Conservation (phyloP, 1,140 invertebrate genomes). For the Dinoponera quadriceps region DNA sequence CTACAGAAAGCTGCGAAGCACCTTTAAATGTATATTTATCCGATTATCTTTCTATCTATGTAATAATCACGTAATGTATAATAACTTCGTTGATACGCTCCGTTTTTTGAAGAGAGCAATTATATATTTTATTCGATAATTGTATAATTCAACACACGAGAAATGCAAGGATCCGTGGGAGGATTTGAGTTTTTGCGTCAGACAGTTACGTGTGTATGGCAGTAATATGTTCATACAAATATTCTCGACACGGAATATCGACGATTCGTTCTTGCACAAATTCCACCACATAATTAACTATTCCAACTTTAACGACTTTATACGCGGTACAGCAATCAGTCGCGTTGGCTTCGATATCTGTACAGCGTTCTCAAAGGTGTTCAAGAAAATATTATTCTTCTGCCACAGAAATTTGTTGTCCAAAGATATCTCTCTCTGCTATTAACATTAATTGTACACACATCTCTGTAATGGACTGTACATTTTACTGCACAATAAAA, state of each 20-base stretch:
- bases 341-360: conserved; percentile 18
- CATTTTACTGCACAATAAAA: conserved; percentile 74
- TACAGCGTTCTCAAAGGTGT: conserved; percentile 50
- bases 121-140: conserved; percentile 52
- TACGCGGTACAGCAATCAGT: conserved; percentile 28
- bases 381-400: conserved; percentile 56
- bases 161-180: conserved; percentile 19
- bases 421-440: conserved; percentile 68
- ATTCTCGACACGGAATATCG: conserved; percentile 12
- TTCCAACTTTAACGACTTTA: conserved; percentile 34
- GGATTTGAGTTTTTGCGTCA: conserved; percentile 44
- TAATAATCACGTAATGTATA: conserved; percentile 35
- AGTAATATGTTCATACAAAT: conserved; percentile 15
- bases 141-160: conserved; percentile 32
- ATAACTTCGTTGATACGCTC: conserved; percentile 45
- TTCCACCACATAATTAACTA: neutral
- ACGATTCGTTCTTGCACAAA: conserved; percentile 23
- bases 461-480: conserved; percentile 70
- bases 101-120: conserved; percentile 8
- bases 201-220: neutral
- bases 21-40: conserved; percentile 38
- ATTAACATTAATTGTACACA: conserved; percentile 67
- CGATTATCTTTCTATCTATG: conserved; percentile 46
- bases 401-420: conserved; percentile 61
- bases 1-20: conserved; percentile 37